phyloP scores from a whole-genome alignment of 2,888 invertebrate species.

The Drosophila fulvimacula region DNA sequence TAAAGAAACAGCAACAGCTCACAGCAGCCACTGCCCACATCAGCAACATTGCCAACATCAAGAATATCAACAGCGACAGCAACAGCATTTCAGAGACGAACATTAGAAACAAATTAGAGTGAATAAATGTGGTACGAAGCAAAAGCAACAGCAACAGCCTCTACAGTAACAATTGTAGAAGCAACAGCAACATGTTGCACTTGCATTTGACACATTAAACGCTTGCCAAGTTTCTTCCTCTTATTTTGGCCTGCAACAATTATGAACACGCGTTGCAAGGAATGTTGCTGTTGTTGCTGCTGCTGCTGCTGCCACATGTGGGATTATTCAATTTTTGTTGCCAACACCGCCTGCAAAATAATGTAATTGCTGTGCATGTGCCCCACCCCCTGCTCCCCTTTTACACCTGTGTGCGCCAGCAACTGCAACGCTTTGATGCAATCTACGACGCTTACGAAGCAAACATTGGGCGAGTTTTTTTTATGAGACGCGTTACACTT shows the following conservation, averaged over 20 bases:
- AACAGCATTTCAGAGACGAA: constrained; percentile 17
- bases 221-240: constrained; percentile 6
- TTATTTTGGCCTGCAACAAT: constrained; percentile 51
- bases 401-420: constrained; percentile 8
- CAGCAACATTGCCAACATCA: neutral
- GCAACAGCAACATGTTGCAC: constrained; percentile 36
- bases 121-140: constrained; percentile 38
- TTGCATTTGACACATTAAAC: constrained; percentile 48
- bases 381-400: neutral
- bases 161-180: constrained; percentile 11
- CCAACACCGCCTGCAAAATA: constrained; percentile 53
- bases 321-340: constrained; percentile 73
- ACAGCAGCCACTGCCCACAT: neutral
- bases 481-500: constrained; percentile 56
- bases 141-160: constrained; percentile 15
- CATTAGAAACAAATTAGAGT: constrained; percentile 59
- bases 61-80: constrained; percentile 3
- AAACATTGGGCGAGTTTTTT: constrained; percentile 50
- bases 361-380: constrained; percentile 67
- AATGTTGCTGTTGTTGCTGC: constrained; percentile 47
- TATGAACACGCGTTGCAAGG: constrained; percentile 60
- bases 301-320: constrained; percentile 26
- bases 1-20: neutral
- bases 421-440: constrained; percentile 52
- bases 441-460: constrained; percentile 48